Evolutionary conservation across 2,888 invertebrate species (phyloP).

Genomic region (Tanypteryx hageni): DNA sequence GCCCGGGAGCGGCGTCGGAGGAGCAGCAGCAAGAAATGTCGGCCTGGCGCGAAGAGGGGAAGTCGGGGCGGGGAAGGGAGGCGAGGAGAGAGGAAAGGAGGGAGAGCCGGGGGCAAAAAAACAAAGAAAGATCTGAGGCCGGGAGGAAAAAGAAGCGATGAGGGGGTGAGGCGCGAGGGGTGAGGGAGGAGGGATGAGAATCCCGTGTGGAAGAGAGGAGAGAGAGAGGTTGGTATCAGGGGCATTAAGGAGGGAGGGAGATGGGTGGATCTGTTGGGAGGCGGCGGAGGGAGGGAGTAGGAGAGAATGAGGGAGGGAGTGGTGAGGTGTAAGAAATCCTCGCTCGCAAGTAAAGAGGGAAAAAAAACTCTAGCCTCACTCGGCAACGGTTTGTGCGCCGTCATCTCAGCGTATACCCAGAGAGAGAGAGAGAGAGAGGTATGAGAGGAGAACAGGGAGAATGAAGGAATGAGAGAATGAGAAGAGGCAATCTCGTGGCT

Average conservation of each 20-base stretch:
- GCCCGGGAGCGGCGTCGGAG: conserved; percentile 44
- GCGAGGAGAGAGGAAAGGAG: neutral
- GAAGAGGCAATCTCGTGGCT: neutral
- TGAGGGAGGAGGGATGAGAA: neutral
- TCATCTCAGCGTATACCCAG: conserved; percentile 27
- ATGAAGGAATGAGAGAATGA: neutral
- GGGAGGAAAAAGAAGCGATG: neutral
- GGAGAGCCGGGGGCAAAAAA: neutral
- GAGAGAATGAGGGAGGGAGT: neutral
- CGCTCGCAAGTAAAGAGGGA: conserved; percentile 13
- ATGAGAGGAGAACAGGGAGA: neutral
- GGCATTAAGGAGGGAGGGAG: neutral
- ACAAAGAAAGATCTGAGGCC: conserved; percentile 25
- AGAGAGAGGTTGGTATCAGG: neutral
- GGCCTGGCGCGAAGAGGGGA: neutral
- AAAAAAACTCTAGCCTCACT: neutral
- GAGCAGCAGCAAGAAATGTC: conserved; percentile 47
- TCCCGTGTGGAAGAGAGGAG: neutral
- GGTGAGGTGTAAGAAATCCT: conserved; percentile 58
- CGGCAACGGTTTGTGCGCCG: conserved; percentile 54
- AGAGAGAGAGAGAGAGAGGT: neutral
- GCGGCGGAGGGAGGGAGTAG: neutral
- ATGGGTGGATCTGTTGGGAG: neutral
- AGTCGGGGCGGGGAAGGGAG: neutral
- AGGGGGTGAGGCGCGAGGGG: neutral